Evolutionary conservation across 2,888 invertebrate genomes (phyloP).

Genomic region (Troides aeacus): DNA sequence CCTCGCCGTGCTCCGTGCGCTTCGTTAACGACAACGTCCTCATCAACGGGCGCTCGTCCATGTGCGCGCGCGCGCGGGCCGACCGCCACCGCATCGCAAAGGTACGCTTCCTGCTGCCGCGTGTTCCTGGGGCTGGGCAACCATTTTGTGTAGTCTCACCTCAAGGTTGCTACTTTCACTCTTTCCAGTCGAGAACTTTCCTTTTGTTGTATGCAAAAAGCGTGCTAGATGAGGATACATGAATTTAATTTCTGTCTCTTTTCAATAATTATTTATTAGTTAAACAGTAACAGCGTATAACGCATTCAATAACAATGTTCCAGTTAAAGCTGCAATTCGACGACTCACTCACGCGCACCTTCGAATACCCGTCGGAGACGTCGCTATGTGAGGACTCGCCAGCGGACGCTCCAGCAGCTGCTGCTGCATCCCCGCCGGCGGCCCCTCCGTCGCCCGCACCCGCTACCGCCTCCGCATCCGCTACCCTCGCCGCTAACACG

Average conservation of each 20-base stretch:
- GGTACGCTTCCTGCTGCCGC: slow-evolving; percentile 58
- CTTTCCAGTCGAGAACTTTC: no score
- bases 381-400: slow-evolving; percentile 84
- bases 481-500: slow-evolving; percentile 54
- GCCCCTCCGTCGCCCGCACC: slow-evolving; percentile 31
- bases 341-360: slow-evolving; percentile 91
- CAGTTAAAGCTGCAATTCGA: slow-evolving; percentile 95
- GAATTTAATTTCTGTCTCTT: no score
- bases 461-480: slow-evolving; percentile 34
- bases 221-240: no score
- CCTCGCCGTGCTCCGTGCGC: slow-evolving; percentile 89
- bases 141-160: no score
- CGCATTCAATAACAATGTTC: slow-evolving; percentile 37
- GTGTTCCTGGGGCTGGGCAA: neutral
- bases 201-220: no score
- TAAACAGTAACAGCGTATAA: no score
- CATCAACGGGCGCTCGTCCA: slow-evolving; percentile 93
- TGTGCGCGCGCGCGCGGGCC: slow-evolving; percentile 83
- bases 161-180: neutral
- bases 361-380: slow-evolving; percentile 96
- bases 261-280: no score
- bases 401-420: slow-evolving; percentile 29
- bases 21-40: slow-evolving; percentile 94
- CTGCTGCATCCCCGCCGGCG: slow-evolving; percentile 33
- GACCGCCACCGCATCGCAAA: slow-evolving; percentile 75